Evolutionary conservation across 2,888 invertebrate genomes (phyloP).

Genomic region (Scaptodrosophila latifasciaeformis): DNA sequence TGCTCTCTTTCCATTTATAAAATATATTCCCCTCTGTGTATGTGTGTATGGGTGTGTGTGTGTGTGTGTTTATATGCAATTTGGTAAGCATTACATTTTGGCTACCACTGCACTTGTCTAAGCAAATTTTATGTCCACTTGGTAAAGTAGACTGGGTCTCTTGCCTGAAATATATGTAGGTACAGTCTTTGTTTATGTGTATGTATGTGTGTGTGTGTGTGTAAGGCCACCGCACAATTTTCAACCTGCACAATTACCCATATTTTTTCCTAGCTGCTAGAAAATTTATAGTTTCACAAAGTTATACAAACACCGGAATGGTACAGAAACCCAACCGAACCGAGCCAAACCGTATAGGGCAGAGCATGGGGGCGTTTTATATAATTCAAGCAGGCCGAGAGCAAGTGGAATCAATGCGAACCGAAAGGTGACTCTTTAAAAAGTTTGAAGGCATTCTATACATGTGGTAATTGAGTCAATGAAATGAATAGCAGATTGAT

Average conservation of each 20-base stretch:
- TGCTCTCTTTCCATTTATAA: slow-evolving; percentile 11
- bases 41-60: slow-evolving; percentile 14
- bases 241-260: slow-evolving; percentile 30
- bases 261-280: slow-evolving; percentile 23
- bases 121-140: slow-evolving; percentile 39
- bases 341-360: no score
- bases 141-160: slow-evolving; percentile 17
- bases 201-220: no score
- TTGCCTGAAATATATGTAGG: background rate
- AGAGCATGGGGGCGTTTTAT: background rate
- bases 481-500: no score
- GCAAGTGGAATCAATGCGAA: no score
- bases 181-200: no score
- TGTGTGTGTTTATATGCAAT: background rate
- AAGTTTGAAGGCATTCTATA: no score
- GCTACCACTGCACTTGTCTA: slow-evolving; percentile 5
- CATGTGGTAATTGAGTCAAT: no score
- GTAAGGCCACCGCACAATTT: background rate
- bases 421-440: no score
- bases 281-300: slow-evolving; percentile 56
- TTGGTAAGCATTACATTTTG: slow-evolving; percentile 13
- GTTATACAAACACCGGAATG: slow-evolving; percentile 50
- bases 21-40: slow-evolving; percentile 4
- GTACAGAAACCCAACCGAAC: no score
- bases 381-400: background rate